These are phyloP conservation scores for Chrysina gloriosa DNA, from an alignment of 2,888 invertebrate species.

Conservation along the genomic window DNA sequence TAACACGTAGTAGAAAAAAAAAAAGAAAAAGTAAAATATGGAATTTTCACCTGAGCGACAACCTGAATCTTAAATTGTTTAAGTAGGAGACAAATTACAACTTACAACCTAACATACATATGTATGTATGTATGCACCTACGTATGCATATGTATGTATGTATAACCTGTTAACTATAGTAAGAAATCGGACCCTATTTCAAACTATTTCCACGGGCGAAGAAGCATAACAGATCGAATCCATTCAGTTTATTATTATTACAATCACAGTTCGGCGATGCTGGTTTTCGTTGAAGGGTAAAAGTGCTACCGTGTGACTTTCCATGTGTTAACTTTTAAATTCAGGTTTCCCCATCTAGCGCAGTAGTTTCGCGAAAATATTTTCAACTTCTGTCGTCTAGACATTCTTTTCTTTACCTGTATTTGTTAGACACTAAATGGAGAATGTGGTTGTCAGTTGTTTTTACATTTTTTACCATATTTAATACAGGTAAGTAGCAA, in stretches of 20 bases:
- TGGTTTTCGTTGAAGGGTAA: slow-evolving; percentile 44
- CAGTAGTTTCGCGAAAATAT: slow-evolving; percentile 27
- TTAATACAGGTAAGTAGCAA: slow-evolving; percentile 37
- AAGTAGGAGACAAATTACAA: too few relatives aligned
- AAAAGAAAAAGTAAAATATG: too few relatives aligned
- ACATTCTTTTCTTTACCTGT: slow-evolving; percentile 17
- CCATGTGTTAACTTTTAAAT: slow-evolving; percentile 42
- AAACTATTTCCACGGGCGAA: slow-evolving; percentile 11
- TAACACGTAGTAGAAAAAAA: too few relatives aligned
- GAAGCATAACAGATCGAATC: slow-evolving; percentile 18
- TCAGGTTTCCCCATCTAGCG: slow-evolving; percentile 26
- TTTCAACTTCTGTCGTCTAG: slow-evolving; percentile 7
- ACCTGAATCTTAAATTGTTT: too few relatives aligned
- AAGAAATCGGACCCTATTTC: not conserved
- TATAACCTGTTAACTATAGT: too few relatives aligned
- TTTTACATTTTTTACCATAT: slow-evolving; percentile 16
- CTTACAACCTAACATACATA: too few relatives aligned
- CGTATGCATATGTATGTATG: too few relatives aligned
- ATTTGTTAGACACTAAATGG: slow-evolving; percentile 1
- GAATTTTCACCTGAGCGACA: too few relatives aligned
- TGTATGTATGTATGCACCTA: too few relatives aligned
- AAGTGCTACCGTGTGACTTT: slow-evolving; percentile 43
- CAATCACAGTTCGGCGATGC: slow-evolving; percentile 36
- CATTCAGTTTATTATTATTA: not conserved
- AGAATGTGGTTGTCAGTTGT: slow-evolving; percentile 34